Percentiles rank a stretch among this genome's conserved stretches.
Evolutionary conservation across 2,888 invertebrate genomes (phyloP).

Genomic region (Neria commutata): DNA sequence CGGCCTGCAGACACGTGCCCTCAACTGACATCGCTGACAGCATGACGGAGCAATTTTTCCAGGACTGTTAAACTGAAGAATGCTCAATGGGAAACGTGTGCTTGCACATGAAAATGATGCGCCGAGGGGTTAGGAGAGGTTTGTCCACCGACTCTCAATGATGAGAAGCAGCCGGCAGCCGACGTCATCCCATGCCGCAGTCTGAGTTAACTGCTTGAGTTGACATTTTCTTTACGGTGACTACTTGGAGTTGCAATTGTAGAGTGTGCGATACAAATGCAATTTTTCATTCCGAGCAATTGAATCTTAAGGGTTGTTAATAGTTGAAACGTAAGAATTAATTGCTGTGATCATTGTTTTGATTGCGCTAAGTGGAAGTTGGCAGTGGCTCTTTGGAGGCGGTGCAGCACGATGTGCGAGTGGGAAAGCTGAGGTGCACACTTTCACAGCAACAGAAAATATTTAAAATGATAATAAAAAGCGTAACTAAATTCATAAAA

Average conservation of each 20-base stretch:
- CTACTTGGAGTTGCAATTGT: conserved; percentile 43
- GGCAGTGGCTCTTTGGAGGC: no score
- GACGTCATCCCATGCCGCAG: background rate
- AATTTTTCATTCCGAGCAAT: conserved; percentile 54
- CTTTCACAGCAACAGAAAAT: conserved; percentile 19
- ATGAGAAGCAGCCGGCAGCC: no score
- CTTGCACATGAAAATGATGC: conserved; percentile 1
- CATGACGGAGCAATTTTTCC: background rate
- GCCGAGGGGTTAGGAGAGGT: no score
- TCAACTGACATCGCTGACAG: background rate
- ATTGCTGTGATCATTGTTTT: conserved; percentile 46
- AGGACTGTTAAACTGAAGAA: background rate
- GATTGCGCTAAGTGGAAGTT: conserved; percentile 35
- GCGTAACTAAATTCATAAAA: conserved; percentile 22
- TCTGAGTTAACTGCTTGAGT: background rate
- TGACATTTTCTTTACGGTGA: conserved; percentile 7
- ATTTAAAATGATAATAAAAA: conserved; percentile 3
- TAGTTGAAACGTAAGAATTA: conserved; percentile 36
- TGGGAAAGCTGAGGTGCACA: conserved; percentile 18
- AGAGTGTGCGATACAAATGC: conserved; percentile 50
- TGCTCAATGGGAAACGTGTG: background rate
- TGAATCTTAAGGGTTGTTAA: conserved; percentile 47
- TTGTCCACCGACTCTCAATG: no score
- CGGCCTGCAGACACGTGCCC: background rate
- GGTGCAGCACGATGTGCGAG: conserved; percentile 15